Conservation (phyloP, 2,888 invertebrate species). For the Melanotus villosus region DNA sequence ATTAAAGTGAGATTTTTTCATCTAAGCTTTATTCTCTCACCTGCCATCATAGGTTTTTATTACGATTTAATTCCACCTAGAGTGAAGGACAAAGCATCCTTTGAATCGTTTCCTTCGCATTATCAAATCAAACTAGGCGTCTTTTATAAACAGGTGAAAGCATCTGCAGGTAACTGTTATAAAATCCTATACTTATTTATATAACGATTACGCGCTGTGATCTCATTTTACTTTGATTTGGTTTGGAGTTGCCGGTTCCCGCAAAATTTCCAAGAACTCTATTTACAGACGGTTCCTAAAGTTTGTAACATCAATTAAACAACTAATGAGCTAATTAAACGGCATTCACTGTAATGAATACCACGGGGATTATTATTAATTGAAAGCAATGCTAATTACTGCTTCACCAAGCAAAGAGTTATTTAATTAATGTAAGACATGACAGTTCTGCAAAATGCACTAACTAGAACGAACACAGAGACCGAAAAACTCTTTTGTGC, state of each 20-base stretch:
- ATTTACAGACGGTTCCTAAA: slow-evolving; percentile 55
- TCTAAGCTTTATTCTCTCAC: not conserved
- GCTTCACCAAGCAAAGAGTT: slow-evolving; percentile 50
- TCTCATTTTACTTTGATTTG: slow-evolving; percentile 39
- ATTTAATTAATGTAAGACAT: slow-evolving; percentile 50
- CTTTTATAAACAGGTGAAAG: slow-evolving; percentile 22
- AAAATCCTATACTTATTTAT: slow-evolving; percentile 35
- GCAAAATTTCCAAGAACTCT: slow-evolving; percentile 48
- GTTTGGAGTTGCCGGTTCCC: slow-evolving; percentile 33
- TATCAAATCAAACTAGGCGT: not conserved
- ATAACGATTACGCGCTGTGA: slow-evolving; percentile 34
- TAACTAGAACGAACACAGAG: slow-evolving; percentile 1
- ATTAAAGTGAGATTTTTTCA: not conserved
- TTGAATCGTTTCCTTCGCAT: not conserved
- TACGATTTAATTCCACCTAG: not conserved
- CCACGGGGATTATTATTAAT: slow-evolving; percentile 63
- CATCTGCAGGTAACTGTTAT: slow-evolving; percentile 18
- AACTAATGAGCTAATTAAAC: slow-evolving; percentile 72
- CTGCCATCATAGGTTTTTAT: not conserved
- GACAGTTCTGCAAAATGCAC: slow-evolving; percentile 33
- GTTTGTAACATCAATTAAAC: slow-evolving; percentile 70
- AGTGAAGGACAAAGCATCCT: slow-evolving; percentile 4
- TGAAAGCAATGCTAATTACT: slow-evolving; percentile 62
- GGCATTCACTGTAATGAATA: slow-evolving; percentile 70
- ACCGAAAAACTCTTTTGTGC: not conserved